These are phyloP conservation scores for Pedionomus torquatus DNA, from an alignment of 2,113 vertebrate genomes.

Conservation along the genomic window DNA sequence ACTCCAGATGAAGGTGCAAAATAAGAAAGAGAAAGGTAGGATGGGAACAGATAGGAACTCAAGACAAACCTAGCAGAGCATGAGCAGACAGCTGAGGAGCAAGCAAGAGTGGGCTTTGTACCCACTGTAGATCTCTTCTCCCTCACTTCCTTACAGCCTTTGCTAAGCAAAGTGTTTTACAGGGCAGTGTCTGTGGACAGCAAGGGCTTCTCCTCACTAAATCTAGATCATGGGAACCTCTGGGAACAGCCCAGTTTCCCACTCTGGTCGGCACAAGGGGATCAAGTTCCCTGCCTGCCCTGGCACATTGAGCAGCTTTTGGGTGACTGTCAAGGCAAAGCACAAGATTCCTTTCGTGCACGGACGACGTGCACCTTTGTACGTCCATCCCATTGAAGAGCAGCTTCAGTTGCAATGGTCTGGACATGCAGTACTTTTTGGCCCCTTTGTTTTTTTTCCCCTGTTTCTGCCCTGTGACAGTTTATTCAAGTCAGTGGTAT, in stretches of 20 bases:
- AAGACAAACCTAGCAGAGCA: neutral
- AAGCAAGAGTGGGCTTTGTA: neutral
- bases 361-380: rapidly evolving
- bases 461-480: neutral
- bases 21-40: neutral
- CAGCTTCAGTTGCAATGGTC: neutral
- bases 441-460: neutral
- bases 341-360: neutral
- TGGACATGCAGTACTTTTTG: neutral
- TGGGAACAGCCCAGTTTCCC: neutral
- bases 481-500: neutral
- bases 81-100: neutral
- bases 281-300: neutral
- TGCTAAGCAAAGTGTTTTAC: neutral
- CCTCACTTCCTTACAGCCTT: rapidly evolving
- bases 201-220: neutral
- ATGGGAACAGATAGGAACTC: neutral
- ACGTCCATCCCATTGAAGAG: neutral
- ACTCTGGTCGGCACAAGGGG: neutral
- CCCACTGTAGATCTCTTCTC: neutral
- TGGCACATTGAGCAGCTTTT: neutral
- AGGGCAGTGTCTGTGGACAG: neutral
- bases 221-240: neutral
- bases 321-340: neutral
- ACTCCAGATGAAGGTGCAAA: neutral